Evolutionary conservation across 2,113 vertebrate genomes (phyloP).

Genomic region (Peucedramus taeniatus): DNA sequence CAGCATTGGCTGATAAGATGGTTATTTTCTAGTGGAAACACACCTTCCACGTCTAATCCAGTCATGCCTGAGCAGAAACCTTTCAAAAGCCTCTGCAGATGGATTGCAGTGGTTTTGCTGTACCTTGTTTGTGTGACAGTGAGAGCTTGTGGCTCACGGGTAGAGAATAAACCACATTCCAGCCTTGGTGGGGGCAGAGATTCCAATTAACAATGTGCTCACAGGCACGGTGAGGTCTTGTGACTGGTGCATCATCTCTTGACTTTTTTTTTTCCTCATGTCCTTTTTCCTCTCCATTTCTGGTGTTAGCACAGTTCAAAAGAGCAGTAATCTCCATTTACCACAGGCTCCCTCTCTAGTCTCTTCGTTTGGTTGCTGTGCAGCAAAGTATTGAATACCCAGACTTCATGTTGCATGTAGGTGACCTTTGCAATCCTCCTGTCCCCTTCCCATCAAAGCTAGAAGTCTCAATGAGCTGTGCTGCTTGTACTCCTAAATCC

Average conservation of each 20-base stretch:
- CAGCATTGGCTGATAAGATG: background rate
- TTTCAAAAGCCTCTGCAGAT: slow-evolving; percentile 9
- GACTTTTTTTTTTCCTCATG: background rate
- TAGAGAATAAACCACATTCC: slow-evolving; percentile 29
- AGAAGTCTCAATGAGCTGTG: background rate
- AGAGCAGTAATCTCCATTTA: background rate
- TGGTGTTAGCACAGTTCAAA: background rate
- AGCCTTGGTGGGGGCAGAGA: background rate
- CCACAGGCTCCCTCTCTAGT: background rate
- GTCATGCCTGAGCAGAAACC: background rate
- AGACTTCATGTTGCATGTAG: background rate
- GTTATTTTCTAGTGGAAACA: background rate
- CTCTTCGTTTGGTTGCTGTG: background rate
- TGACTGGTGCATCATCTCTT: background rate
- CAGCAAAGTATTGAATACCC: background rate
- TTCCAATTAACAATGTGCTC: background rate
- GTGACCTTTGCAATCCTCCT: background rate
- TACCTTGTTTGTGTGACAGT: background rate
- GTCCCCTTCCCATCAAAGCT: background rate
- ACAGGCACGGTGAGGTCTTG: background rate
- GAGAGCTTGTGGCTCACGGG: background rate
- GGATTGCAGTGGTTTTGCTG: background rate
- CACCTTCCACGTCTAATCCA: background rate
- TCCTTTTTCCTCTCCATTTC: background rate
- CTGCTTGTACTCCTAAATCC: background rate